Evolutionary conservation across 2,113 vertebrate species (phyloP).

Genomic region (Reinhardtius hippoglossoides): DNA sequence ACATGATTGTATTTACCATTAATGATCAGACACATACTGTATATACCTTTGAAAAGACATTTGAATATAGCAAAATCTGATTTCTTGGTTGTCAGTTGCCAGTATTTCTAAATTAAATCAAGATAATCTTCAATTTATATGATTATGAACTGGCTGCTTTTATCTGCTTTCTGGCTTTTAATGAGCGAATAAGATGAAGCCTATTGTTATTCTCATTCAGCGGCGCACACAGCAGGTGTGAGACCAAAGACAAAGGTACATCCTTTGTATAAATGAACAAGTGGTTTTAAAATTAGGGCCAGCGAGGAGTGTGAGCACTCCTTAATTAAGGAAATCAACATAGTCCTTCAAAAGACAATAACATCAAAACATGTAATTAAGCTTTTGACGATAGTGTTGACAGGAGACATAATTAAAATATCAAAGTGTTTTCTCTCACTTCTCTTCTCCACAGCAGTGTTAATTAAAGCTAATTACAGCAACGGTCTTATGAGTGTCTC

Average conservation of each 20-base stretch:
- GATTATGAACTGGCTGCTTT: neutral
- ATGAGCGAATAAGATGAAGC: constrained; percentile 16
- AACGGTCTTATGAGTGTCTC: constrained; percentile 28
- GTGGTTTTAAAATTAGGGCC: constrained; percentile 26
- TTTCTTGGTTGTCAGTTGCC: neutral
- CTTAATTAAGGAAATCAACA: constrained; percentile 71
- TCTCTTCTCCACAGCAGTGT: constrained; percentile 36
- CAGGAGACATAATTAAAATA: constrained; percentile 70
- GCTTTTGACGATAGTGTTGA: constrained; percentile 61
- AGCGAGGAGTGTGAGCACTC: constrained; percentile 9
- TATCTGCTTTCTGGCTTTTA: constrained; percentile 13
- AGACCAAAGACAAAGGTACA: constrained; percentile 11
- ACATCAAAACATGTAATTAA: constrained; percentile 70
- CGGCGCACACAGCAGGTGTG: constrained; percentile 13
- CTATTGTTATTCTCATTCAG: constrained; percentile 11
- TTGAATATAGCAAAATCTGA: neutral
- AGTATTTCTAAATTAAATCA: neutral
- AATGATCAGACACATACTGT: neutral
- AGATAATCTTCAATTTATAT: neutral
- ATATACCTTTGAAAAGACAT: neutral
- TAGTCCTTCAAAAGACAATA: constrained; percentile 53
- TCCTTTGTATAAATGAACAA: constrained; percentile 23
- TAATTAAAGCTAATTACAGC: constrained; percentile 74
- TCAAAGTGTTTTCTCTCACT: constrained; percentile 38
- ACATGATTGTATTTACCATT: neutral